Percentiles rank a stretch among this genome's conserved stretches.
Conservation (phyloP, 2,113 vertebrate genomes). For the Heterotis niloticus region DNA sequence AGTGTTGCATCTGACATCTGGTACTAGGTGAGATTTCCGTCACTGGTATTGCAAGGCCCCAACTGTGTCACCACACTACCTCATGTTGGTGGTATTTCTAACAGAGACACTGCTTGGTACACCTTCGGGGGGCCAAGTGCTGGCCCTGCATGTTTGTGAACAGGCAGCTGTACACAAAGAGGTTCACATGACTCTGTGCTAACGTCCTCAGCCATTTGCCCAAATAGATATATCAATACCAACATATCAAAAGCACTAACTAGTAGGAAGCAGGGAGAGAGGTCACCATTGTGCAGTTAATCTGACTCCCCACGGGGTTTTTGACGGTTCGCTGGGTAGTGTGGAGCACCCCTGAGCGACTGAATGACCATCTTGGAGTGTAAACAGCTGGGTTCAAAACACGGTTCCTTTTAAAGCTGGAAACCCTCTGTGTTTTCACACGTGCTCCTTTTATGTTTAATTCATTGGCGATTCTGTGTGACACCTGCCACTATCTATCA, state of each 20-base stretch:
- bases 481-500: background rate
- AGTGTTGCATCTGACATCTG: too few relatives aligned
- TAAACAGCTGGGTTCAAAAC: too few relatives aligned
- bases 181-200: constrained; percentile 42
- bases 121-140: too few relatives aligned
- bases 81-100: too few relatives aligned
- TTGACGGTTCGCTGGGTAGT: background rate
- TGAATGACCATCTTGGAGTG: too few relatives aligned
- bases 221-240: constrained; percentile 44
- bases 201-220: constrained; percentile 37
- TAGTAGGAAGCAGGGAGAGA: constrained; percentile 15
- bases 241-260: constrained; percentile 29
- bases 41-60: too few relatives aligned
- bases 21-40: too few relatives aligned
- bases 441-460: background rate
- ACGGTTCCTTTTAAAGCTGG: too few relatives aligned
- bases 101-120: too few relatives aligned
- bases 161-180: constrained; percentile 38
- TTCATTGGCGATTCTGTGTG: background rate
- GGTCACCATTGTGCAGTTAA: constrained; percentile 40
- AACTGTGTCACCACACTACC: too few relatives aligned
- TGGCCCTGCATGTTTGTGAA: too few relatives aligned
- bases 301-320: constrained; percentile 38
- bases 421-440: background rate
- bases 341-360: too few relatives aligned